These are phyloP conservation scores for Hermatobates lingyangjiaoensis DNA, from an alignment of 1,140 invertebrate genomes.

Conservation along the genomic window DNA sequence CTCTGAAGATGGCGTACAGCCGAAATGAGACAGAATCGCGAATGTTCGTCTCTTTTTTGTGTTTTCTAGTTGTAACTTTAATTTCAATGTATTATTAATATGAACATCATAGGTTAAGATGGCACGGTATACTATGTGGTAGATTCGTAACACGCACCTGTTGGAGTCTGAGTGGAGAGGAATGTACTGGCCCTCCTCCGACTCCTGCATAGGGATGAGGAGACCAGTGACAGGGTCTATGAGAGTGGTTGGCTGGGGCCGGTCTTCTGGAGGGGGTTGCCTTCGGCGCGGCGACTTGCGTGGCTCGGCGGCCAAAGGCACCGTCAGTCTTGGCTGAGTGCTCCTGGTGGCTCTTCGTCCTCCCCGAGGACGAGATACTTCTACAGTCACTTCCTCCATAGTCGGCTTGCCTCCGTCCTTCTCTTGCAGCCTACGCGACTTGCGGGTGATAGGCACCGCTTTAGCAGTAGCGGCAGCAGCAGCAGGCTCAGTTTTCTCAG, in stretches of 20 bases:
- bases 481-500: slow-evolving; percentile 16
- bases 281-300: slow-evolving; percentile 17
- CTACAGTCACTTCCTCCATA: slow-evolving; percentile 70
- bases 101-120: no score
- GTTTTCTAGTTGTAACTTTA: no score
- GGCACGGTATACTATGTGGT: no score
- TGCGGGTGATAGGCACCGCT: slow-evolving; percentile 29
- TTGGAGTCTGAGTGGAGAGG: slow-evolving; percentile 28
- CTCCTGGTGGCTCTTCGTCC: slow-evolving; percentile 20
- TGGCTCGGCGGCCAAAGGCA: slow-evolving; percentile 4
- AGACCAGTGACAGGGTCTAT: slow-evolving; percentile 60
- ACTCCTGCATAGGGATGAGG: slow-evolving; percentile 46
- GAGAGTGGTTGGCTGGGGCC: slow-evolving; percentile 32
- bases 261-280: not conserved
- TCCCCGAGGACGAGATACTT: slow-evolving; percentile 38
- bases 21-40: no score
- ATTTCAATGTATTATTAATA: not conserved
- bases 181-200: slow-evolving; percentile 49
- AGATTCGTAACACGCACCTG: slow-evolving; percentile 9
- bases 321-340: slow-evolving; percentile 5
- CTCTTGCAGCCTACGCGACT: slow-evolving; percentile 55
- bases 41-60: no score
- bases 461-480: slow-evolving; percentile 21
- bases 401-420: slow-evolving; percentile 51
- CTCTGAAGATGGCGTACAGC: no score